Percentiles rank a stretch among this genome's conserved stretches.
Evolutionary conservation across 2,113 vertebrate species (phyloP).

Genomic region (Dipodomys spectabilis): DNA sequence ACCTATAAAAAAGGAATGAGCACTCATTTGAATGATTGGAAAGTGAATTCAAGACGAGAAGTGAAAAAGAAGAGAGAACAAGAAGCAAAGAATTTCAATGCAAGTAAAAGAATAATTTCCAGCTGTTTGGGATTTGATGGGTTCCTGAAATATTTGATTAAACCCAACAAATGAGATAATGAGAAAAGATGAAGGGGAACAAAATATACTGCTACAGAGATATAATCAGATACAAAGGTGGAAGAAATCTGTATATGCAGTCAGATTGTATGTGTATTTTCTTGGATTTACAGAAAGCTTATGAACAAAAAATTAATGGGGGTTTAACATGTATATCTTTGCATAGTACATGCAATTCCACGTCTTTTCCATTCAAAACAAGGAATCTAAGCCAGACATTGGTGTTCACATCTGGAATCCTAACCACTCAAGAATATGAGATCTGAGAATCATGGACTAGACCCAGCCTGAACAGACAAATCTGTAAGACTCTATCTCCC

Average conservation of each 20-base stretch:
- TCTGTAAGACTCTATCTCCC: too few species aligned
- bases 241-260: conserved; percentile 46
- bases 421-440: too few species aligned
- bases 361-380: background rate
- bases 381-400: background rate
- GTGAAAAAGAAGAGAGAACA: background rate
- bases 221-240: conserved; percentile 47
- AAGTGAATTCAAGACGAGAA: background rate
- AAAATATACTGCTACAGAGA: background rate
- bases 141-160: conserved; percentile 52
- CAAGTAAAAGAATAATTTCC: background rate
- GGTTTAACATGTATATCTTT: too few species aligned
- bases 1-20: background rate
- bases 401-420: too few species aligned
- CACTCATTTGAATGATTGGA: conserved; percentile 1
- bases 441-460: too few species aligned
- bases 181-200: conserved; percentile 39
- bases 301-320: background rate
- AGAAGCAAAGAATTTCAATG: background rate
- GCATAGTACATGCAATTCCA: background rate
- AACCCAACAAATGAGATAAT: conserved; percentile 53
- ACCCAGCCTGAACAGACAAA: too few species aligned
- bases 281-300: conserved; percentile 54
- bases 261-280: conserved; percentile 49
- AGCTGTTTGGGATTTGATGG: background rate